A percentile compares a stretch with the other conserved stretches of the same genome.
Evolutionary conservation across 2,113 vertebrate species (phyloP).

Genomic region (Peucedramus taeniatus): DNA sequence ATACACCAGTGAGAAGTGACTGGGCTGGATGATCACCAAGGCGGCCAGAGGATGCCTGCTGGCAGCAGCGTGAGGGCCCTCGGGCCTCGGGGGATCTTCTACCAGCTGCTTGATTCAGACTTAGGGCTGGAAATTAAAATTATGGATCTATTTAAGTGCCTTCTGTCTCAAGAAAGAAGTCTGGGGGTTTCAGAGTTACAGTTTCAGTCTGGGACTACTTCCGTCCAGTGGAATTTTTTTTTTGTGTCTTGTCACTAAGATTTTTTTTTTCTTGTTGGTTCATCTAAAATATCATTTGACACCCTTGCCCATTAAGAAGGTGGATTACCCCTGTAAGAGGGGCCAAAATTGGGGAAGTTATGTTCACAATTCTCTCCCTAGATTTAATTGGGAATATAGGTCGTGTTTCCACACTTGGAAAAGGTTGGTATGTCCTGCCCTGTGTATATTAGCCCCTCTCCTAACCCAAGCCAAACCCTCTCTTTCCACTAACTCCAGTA

Average conservation of each 20-base stretch:
- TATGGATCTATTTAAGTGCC: conserved; percentile 75
- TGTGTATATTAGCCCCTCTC: conserved; percentile 98
- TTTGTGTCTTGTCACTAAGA: conserved; percentile 75
- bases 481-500: conserved; percentile 93
- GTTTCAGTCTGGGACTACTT: conserved; percentile 77
- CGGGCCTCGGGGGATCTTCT: conserved; percentile 59
- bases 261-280: conserved; percentile 78
- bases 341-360: conserved; percentile 90
- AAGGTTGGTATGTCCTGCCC: conserved; percentile 99
- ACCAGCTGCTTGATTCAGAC: conserved; percentile 72
- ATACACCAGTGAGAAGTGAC: conserved; percentile 71
- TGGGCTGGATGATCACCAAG: conserved; percentile 77
- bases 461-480: conserved; percentile 92
- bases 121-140: conserved; percentile 72
- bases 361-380: conserved; percentile 99
- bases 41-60: conserved; percentile 62
- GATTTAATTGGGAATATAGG: conserved; percentile 99
- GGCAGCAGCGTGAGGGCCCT: conserved; percentile 51
- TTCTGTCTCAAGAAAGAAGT: conserved; percentile 77
- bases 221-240: conserved; percentile 75
- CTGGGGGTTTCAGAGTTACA: conserved; percentile 78
- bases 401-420: conserved; percentile 99
- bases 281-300: conserved; percentile 83
- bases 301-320: conserved; percentile 85
- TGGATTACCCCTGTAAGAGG: conserved; percentile 86